Conservation (phyloP, 2,888 invertebrate species). For the Campaea margaritaria region DNA sequence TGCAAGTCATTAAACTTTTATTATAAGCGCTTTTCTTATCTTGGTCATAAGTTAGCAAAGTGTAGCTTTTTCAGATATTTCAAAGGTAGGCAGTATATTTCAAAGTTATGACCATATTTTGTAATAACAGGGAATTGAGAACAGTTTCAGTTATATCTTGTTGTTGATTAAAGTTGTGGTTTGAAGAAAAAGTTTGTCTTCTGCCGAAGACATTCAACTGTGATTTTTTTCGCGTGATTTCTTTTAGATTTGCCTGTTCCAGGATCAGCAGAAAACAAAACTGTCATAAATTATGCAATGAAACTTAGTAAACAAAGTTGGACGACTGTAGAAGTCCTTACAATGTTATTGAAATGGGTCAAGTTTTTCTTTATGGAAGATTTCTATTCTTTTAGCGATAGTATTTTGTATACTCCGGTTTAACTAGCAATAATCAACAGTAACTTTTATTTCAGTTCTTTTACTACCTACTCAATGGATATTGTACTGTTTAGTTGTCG, state of each 20-base stretch:
- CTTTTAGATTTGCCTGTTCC: background rate
- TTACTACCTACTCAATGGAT: background rate
- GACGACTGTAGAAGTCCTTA: background rate
- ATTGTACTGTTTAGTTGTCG: background rate
- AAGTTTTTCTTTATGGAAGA: too few relatives aligned
- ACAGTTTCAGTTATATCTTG: constrained; percentile 3
- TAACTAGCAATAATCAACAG: too few relatives aligned
- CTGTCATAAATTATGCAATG: background rate
- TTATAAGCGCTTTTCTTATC: background rate
- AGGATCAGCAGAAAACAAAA: background rate
- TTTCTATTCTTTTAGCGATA: too few relatives aligned
- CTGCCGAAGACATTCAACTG: background rate
- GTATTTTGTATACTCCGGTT: too few relatives aligned
- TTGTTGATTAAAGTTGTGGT: constrained; percentile 4
- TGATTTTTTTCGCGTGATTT: constrained; percentile 2
- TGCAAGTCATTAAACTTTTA: constrained; percentile 7
- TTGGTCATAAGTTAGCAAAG: background rate
- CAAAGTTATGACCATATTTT: constrained; percentile 6
- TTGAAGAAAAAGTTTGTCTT: constrained; percentile 3
- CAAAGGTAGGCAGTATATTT: background rate
- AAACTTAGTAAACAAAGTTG: constrained; percentile 12
- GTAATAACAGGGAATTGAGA: constrained; percentile 2
- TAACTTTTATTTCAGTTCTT: too few relatives aligned
- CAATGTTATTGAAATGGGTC: too few relatives aligned
- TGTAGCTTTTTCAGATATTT: background rate